phyloP scores from a whole-genome alignment of 2,113 vertebrate species.

The Eurypyga helias region DNA sequence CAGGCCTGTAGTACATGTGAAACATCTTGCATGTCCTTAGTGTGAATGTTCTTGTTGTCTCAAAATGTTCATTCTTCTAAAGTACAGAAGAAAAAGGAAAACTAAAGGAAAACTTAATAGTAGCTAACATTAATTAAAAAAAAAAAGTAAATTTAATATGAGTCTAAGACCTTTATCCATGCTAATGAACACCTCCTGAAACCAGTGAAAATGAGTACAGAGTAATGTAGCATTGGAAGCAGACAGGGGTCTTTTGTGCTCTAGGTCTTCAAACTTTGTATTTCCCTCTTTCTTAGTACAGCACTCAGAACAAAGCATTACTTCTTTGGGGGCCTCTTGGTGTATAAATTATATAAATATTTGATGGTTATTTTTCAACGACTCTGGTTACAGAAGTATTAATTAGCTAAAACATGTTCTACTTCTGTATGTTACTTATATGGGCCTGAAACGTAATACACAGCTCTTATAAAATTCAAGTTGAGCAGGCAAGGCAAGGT shows the following conservation, averaged over 20 bases:
- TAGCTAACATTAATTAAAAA: not conserved
- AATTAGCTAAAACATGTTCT: slow-evolving; percentile 42
- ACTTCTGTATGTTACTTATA: not conserved
- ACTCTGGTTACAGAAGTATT: slow-evolving; percentile 44
- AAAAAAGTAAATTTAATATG: not conserved
- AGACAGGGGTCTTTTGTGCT: not conserved
- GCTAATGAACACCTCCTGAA: not conserved
- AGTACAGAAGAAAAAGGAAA: not conserved
- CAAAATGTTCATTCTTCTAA: not conserved
- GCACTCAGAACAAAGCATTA: not conserved
- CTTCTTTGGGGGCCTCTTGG: not conserved
- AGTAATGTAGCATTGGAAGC: not conserved
- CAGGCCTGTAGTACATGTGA: not conserved
- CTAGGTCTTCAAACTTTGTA: not conserved
- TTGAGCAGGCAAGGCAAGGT: not conserved
- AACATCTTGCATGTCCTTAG: not conserved
- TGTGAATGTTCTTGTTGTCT: not conserved
- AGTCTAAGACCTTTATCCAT: not conserved
- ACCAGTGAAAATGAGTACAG: not conserved
- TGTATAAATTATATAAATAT: slow-evolving; percentile 34
- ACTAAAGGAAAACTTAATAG: not conserved
- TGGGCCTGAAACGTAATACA: slow-evolving; percentile 42
- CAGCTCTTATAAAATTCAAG: slow-evolving; percentile 20
- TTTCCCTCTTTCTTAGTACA: not conserved
- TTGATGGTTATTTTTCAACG: slow-evolving; percentile 23